A percentile compares a stretch with the other conserved stretches of the same genome.
These are phyloP conservation scores for Caracal caracal DNA, from an alignment of 2,113 vertebrate genomes.

Conservation along the genomic window DNA sequence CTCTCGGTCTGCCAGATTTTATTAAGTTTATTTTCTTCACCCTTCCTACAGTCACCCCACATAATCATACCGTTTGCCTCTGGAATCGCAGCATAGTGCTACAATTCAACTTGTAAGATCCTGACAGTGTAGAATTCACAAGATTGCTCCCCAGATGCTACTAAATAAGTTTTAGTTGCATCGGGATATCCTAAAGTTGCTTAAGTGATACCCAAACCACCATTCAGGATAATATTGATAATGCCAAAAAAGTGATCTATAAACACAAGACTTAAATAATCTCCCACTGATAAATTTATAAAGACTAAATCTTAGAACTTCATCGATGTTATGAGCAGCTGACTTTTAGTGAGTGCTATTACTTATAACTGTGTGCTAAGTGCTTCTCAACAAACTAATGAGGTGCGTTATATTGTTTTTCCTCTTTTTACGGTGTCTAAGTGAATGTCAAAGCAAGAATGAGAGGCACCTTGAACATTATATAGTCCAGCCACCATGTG, in stretches of 20 bases:
- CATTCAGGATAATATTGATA: not conserved
- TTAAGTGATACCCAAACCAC: slow-evolving; percentile 32
- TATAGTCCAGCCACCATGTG: not conserved
- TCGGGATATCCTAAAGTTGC: slow-evolving; percentile 1
- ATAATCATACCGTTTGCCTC: not conserved
- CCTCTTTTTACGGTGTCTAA: not conserved
- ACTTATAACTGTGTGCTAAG: not conserved
- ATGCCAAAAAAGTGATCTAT: not conserved
- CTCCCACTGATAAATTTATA: slow-evolving; percentile 11
- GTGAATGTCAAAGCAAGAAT: not conserved
- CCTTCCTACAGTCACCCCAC: not conserved
- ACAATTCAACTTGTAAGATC: slow-evolving; percentile 32
- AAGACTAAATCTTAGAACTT: slow-evolving; percentile 11
- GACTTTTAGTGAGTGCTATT: slow-evolving; percentile 17
- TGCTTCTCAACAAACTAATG: slow-evolving; percentile 38
- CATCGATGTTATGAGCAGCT: not conserved
- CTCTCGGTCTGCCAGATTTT: slow-evolving; percentile 26
- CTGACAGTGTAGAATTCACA: not conserved
- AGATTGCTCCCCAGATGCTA: not conserved
- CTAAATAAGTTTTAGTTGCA: slow-evolving; percentile 25
- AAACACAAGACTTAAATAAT: not conserved
- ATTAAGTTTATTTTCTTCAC: slow-evolving; percentile 42
- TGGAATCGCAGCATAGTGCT: not conserved
- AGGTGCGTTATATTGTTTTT: not conserved
- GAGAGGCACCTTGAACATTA: not conserved